Evolutionary conservation across 2,113 vertebrate genomes (phyloP), one percentile per base, ranked within the genome.

Genomic region (Tupaia tana): DNA sequence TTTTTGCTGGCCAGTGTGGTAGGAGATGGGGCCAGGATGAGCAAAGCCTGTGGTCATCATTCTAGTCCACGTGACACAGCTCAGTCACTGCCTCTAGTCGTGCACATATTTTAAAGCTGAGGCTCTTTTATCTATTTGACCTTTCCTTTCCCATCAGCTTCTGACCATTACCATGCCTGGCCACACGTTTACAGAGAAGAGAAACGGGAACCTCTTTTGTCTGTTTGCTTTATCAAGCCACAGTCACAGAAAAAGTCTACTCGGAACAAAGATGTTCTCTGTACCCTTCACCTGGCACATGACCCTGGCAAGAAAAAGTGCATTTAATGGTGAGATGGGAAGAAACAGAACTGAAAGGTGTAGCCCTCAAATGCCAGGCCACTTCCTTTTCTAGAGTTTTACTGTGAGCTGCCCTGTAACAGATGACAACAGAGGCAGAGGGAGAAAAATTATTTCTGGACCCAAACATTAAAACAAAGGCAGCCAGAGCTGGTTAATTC

Each of bases 181-280:
- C 7, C 88, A 92, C 71, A 67, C 52, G 4, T 78, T 95, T 79
- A 73, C 56, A 75, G 25, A 80, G 25, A 25, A 81, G 74, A n/a
- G 70, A 84, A 87, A 34, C 20, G 58, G 71, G 29, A 93, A 20
- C 29, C 13, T 12, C 86, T 89, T 73, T 89, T 93, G 80, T 94
- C 93, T 95, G 63, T 73, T 75, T 95, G n/a, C 66, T 97, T 77
- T 86, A 70, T 94, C 78, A 94, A 93, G 79, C 67, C 9, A 7
- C 54, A 96, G 87, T 77, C 85, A 95, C n/a, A 73, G 80, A 93
- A 97, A 96, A 97, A 96, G 88, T 95, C 67, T 84, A 73, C 84
- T 93, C 84, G 24, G 43, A 96, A 93, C 75, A 90, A 56, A 82
- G 73, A 94, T 94, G 31, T 83, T 95, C 63, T 58, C 25, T 6